Conservation (phyloP, 2,797 vertebrate species). For the Danio albolineatus region DNA sequence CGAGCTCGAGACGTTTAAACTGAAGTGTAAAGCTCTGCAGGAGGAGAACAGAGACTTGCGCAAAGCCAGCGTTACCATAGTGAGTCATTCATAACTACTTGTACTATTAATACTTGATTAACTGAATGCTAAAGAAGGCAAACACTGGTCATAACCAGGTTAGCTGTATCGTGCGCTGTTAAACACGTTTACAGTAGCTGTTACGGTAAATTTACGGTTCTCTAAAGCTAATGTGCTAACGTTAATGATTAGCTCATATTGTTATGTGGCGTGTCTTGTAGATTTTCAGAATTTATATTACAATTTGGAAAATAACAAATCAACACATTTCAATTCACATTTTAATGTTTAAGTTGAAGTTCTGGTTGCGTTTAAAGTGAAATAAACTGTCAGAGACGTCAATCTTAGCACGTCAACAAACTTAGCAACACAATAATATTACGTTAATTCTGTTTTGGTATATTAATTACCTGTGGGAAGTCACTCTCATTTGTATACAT, state of each 20-base stretch:
- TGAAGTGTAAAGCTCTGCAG: slow-evolving; percentile 88
- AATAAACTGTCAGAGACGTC: not conserved
- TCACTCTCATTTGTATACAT: not conserved
- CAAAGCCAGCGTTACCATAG: slow-evolving; percentile 89
- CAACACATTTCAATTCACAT: not conserved
- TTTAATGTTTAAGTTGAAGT: not conserved
- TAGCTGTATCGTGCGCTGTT: not conserved
- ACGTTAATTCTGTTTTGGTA: not conserved
- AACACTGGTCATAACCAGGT: not conserved
- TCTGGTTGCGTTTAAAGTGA: not conserved
- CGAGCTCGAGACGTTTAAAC: slow-evolving; percentile 90
- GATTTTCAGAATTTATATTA: not conserved
- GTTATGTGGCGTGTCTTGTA: not conserved
- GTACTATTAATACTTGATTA: not conserved
- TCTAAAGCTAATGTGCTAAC: slow-evolving; percentile 31
- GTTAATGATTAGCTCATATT: slow-evolving; percentile 4
- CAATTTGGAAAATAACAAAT: not conserved
- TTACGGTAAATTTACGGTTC: not conserved
- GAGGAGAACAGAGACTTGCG: slow-evolving; percentile 89
- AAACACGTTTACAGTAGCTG: not conserved
- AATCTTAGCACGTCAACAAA: not conserved
- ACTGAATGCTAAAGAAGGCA: not conserved
- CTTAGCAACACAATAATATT: not conserved
- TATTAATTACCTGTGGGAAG: not conserved
- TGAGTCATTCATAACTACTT: slow-evolving; percentile 70